phyloP scores from a whole-genome alignment of 2,797 vertebrate species.

The Hydrocynus forskahlii region DNA sequence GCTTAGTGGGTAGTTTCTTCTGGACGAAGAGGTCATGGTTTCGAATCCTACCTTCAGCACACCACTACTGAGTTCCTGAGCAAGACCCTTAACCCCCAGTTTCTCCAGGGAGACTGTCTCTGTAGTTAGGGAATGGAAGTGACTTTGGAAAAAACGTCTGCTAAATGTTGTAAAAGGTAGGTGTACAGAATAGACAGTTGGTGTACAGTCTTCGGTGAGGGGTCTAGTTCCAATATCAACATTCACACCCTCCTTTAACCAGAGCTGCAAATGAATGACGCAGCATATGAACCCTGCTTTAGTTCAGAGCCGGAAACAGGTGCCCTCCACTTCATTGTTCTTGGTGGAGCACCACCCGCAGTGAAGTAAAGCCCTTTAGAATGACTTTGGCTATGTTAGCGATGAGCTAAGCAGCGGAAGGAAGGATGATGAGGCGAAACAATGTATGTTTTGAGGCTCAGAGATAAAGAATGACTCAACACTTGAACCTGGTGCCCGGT shows the following conservation, averaged over 20 bases:
- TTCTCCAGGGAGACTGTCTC: no score
- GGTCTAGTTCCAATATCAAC: slow-evolving; percentile 50
- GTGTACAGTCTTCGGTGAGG: background rate
- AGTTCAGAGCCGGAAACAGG: slow-evolving; percentile 73
- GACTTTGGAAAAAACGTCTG: no score
- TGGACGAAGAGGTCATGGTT: no score
- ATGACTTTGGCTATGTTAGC: slow-evolving; percentile 62
- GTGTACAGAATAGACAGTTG: background rate
- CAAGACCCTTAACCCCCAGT: no score
- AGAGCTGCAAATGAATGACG: background rate
- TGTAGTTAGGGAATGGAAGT: no score
- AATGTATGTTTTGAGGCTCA: slow-evolving; percentile 29
- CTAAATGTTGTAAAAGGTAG: background rate
- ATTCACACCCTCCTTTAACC: slow-evolving; percentile 22
- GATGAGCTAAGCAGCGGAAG: slow-evolving; percentile 68
- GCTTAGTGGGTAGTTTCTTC: no score
- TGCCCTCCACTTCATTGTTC: slow-evolving; percentile 74
- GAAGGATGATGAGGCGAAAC: slow-evolving; percentile 60
- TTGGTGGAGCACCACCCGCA: slow-evolving; percentile 31
- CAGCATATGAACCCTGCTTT: slow-evolving; percentile 30
- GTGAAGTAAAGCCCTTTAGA: slow-evolving; percentile 30
- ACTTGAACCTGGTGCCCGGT: background rate
- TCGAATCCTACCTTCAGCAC: no score
- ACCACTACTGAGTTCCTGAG: no score
- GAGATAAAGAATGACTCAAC: slow-evolving; percentile 27